These are phyloP conservation scores for Lophius piscatorius DNA, from an alignment of 2,113 vertebrate genomes.

Conservation along the genomic window DNA sequence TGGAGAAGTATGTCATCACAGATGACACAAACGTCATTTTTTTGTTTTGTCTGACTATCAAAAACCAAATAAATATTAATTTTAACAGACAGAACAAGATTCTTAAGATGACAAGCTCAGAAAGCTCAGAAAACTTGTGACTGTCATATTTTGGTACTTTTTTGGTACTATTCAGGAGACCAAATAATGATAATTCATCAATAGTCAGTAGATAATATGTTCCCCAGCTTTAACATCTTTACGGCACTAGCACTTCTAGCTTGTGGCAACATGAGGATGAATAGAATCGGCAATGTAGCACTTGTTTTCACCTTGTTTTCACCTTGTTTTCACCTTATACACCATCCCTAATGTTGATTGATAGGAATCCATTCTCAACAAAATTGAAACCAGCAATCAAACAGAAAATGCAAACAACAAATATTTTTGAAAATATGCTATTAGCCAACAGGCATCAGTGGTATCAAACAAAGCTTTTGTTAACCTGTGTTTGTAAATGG, in stretches of 20 bases:
- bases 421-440: conserved; percentile 3
- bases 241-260: background rate
- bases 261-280: no score
- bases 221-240: background rate
- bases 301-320: no score
- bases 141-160: background rate
- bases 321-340: no score
- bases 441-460: background rate
- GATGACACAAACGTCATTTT: no score
- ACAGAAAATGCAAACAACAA: conserved; percentile 6
- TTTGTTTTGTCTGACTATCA: no score
- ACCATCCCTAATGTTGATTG: no score
- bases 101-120: background rate
- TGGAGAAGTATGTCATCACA: no score
- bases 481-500: background rate
- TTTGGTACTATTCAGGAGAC: background rate
- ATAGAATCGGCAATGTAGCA: no score
- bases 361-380: background rate
- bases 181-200: background rate
- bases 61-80: no score
- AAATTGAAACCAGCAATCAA: background rate
- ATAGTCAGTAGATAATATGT: background rate
- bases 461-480: conserved; percentile 9
- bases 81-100: background rate
- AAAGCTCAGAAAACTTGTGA: background rate